Conservation (phyloP, 30 jellyfish, hydroid and myxozoan genomes). For the Hydractinia echinata region DNA sequence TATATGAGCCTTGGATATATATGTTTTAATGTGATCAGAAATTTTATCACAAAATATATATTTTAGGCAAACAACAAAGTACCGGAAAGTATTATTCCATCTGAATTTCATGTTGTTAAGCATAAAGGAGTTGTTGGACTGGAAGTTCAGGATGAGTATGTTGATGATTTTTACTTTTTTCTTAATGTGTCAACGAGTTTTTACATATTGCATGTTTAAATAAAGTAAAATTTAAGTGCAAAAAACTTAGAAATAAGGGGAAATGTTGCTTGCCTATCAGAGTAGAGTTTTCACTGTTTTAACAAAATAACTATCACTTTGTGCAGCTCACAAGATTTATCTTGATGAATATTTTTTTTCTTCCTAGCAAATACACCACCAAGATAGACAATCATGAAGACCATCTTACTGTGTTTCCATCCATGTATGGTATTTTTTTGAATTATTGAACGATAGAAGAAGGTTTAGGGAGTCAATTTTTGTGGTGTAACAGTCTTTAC, state of each 20-base stretch:
- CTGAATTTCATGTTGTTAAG: slow-evolving; percentile 79
- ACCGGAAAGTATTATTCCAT: slow-evolving; percentile 58
- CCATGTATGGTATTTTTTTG: slow-evolving; percentile 51
- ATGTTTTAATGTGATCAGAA: too few relatives aligned
- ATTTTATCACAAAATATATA: background rate
- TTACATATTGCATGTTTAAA: background rate
- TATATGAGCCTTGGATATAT: too few relatives aligned
- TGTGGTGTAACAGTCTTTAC: background rate
- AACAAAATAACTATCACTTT: background rate
- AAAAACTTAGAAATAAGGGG: too few relatives aligned
- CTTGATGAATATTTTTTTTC: background rate
- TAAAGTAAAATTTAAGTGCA: background rate
- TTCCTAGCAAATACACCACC: slow-evolving; percentile 65
- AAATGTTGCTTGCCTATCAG: too few relatives aligned
- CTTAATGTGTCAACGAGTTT: background rate
- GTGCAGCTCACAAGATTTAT: too few relatives aligned
- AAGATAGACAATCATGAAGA: slow-evolving; percentile 58
- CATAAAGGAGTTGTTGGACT: slow-evolving; percentile 85
- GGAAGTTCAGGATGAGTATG: slow-evolving; percentile 78
- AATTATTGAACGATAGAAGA: background rate
- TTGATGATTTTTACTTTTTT: background rate
- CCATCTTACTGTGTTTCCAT: slow-evolving; percentile 80
- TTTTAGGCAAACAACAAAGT: slow-evolving; percentile 39
- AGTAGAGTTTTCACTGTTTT: background rate
- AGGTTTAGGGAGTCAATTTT: too few relatives aligned